Evolutionary conservation across 2,113 vertebrate species (phyloP), one percentile per base, ranked within the genome.

Genomic region (Epinephelus cyanopodus): DNA sequence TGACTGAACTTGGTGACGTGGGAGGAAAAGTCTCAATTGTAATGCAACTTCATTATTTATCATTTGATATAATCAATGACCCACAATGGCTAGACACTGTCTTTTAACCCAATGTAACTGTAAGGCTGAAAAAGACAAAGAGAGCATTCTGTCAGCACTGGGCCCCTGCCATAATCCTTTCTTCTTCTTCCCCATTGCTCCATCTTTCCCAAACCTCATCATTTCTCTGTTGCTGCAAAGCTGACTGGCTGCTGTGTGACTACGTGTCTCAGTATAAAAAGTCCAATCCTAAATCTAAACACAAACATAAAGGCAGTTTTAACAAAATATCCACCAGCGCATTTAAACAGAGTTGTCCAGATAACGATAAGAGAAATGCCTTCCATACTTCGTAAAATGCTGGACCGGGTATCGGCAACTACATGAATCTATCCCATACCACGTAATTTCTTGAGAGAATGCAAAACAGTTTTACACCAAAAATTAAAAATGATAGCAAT

Each of bases 201-300:
- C 2, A 18, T 83, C 54, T 1, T 50, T 14, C 11, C 15, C 33
- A 66, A 54, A 75, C 73, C 47, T 63, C 53, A 21, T 69, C 52
- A 67, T 56, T 65, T n/a, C 72, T 76, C 74, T 48, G 19, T 11
- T 39, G 53, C 42, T 47, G 53, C 48, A 27, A 39, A 75, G 68
- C 33, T 53, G 60, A 42, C 65, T 57, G 72, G 68, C 83, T 87
- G 69, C 73, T 56, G 52, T 57, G 71, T 73, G 72, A 60, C 74
- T 84, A 48, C 54, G 23, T 48, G 11, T 72, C 70, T 76, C 45
- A 42, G 65, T 27, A 33, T 7, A 70, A 33, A 64, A 54, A 47
- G 21, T 39, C 50, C 15, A 58, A 58, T 33, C 11, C 39, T 21
- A 3, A 63, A 73, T 68, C 29, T 18, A 60, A 57, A 57, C n/a